A percentile compares a stretch with the other conserved stretches of the same genome.
Conservation (phyloP, 2,113 vertebrate species). For the Hypocryptadius cinnamomeus region DNA sequence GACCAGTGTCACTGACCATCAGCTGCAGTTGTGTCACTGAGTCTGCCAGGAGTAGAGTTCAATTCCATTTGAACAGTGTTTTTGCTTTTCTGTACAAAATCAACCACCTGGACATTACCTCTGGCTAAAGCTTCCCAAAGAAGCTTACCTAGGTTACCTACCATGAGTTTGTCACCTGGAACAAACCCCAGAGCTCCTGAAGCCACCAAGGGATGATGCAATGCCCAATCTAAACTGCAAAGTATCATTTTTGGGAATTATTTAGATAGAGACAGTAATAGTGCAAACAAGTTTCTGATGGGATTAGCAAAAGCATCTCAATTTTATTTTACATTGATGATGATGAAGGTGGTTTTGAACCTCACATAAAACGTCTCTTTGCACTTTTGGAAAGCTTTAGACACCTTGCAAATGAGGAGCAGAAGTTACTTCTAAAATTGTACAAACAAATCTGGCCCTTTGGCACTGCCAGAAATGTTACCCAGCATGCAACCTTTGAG, state of each 20-base stretch:
- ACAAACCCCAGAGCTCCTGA: background rate
- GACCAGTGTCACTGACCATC: background rate
- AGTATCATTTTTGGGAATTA: background rate
- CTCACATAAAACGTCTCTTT: background rate
- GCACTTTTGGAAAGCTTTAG: background rate
- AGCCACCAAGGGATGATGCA: background rate
- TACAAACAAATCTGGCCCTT: background rate
- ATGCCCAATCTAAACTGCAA: background rate
- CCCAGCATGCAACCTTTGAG: slow-evolving; percentile 18
- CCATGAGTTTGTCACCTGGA: background rate
- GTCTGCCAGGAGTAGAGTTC: background rate
- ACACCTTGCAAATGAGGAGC: background rate
- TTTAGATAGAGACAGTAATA: background rate
- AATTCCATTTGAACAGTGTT: accelerated
- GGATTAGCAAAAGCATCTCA: background rate
- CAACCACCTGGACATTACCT: background rate
- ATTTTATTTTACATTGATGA: background rate
- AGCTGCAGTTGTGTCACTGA: background rate
- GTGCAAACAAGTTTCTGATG: background rate
- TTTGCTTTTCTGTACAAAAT: background rate
- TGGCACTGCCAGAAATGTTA: background rate
- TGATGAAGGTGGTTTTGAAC: background rate
- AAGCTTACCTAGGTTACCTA: background rate
- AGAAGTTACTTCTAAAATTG: background rate
- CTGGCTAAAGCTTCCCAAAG: background rate